Percentiles rank a stretch among this genome's conserved stretches.
Conservation (phyloP, 2,113 vertebrate genomes). For the Macquaria australasica region DNA sequence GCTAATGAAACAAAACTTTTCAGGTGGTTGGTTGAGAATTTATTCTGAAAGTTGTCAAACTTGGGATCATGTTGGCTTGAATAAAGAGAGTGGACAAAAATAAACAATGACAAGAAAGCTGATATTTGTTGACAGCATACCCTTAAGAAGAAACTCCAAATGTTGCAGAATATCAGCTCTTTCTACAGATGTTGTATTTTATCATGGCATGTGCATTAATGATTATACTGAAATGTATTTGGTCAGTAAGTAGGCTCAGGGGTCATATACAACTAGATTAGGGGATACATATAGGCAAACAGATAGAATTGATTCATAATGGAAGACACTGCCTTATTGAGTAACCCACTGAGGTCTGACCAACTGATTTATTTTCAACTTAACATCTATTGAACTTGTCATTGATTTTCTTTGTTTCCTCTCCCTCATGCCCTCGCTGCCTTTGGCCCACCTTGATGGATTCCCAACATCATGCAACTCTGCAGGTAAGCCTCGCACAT, state of each 20-base stretch:
- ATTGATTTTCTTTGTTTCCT: constrained; percentile 59
- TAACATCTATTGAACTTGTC: constrained; percentile 38
- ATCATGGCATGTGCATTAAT: background rate
- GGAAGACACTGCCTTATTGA: background rate
- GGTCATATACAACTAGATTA: constrained; percentile 11
- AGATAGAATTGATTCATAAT: constrained; percentile 37
- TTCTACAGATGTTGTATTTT: background rate
- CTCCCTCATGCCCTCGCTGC: constrained; percentile 14
- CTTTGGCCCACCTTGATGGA: constrained; percentile 36
- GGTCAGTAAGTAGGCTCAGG: background rate
- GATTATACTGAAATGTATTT: background rate
- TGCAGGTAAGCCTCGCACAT: constrained; percentile 74
- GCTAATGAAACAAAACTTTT: constrained; percentile 27
- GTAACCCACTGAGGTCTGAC: constrained; percentile 28
- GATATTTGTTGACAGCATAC: constrained; percentile 13
- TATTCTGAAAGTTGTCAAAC: constrained; percentile 26
- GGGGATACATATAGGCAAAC: constrained; percentile 17
- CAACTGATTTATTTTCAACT: constrained; percentile 51
- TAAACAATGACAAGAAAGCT: background rate
- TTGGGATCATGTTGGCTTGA: constrained; percentile 1
- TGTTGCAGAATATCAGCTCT: background rate
- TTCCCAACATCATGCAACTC: constrained; percentile 30
- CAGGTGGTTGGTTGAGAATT: constrained; percentile 7
- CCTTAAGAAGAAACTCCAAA: background rate
- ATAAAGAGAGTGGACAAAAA: background rate